Percentiles rank a stretch among this genome's conserved stretches.
These are phyloP conservation scores for Thunnus thynnus DNA, from an alignment of 2,113 vertebrate genomes.

Conservation along the genomic window DNA sequence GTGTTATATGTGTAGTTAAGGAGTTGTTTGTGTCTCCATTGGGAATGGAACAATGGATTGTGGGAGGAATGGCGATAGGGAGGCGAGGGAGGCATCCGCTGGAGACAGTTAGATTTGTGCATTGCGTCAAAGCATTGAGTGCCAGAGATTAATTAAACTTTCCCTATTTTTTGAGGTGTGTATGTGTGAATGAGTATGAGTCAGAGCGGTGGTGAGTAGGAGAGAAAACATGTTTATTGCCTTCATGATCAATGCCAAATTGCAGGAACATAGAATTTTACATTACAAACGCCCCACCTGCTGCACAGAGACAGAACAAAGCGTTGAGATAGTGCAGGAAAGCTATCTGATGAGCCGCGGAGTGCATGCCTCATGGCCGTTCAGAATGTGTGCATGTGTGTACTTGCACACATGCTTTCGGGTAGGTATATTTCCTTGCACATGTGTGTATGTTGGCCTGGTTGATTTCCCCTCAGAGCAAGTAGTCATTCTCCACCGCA, in stretches of 20 bases:
- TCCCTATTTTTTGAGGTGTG: constrained; percentile 62
- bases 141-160: constrained; percentile 80
- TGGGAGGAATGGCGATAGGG: constrained; percentile 48
- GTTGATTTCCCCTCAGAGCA: constrained; percentile 38
- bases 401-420: background rate
- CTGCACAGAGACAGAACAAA: constrained; percentile 31
- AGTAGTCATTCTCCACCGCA: constrained; percentile 23
- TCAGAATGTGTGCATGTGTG: background rate
- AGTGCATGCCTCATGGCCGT: background rate
- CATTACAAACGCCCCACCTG: constrained; percentile 41
- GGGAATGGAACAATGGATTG: constrained; percentile 47
- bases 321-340: constrained; percentile 4
- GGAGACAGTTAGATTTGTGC: constrained; percentile 64
- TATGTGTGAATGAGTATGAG: constrained; percentile 62
- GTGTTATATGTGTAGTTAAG: constrained; percentile 23
- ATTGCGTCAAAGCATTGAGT: constrained; percentile 65
- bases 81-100: constrained; percentile 64
- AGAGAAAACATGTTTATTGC: constrained; percentile 74
- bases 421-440: constrained; percentile 10
- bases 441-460: constrained; percentile 11
- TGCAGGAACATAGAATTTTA: constrained; percentile 57
- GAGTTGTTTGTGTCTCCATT: constrained; percentile 49
- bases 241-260: constrained; percentile 60
- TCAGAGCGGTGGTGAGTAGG: constrained; percentile 64
- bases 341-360: constrained; percentile 3